Conservation (phyloP, 2,888 invertebrate species). For the Limenitis camilla region DNA sequence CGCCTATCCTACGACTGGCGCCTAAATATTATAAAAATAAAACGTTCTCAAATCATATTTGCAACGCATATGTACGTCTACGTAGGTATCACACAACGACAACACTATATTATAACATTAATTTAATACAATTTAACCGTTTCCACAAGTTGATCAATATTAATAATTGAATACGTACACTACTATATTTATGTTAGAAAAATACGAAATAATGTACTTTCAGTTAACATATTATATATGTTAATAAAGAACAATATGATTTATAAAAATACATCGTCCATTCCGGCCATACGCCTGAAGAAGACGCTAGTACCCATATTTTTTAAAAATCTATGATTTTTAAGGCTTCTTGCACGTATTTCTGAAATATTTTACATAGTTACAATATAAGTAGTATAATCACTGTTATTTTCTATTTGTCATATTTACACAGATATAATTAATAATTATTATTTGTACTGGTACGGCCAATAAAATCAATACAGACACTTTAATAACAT, state of each 20-base stretch:
- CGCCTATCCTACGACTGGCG: conserved; percentile 14
- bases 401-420: conserved; percentile 53
- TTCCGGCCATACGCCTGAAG: conserved; percentile 52
- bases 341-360: conserved; percentile 71
- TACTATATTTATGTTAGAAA: conserved; percentile 68
- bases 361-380: conserved; percentile 64
- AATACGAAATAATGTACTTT: conserved; percentile 74
- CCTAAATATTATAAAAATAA: conserved; percentile 41
- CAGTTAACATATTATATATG: conserved; percentile 73
- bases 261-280: conserved; percentile 72
- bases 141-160: conserved; percentile 60
- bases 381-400: conserved; percentile 65
- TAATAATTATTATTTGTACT: conserved; percentile 55
- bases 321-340: conserved; percentile 72
- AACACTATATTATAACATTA: conserved; percentile 34
- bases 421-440: conserved; percentile 60
- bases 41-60: conserved; percentile 62
- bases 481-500: conserved; percentile 51
- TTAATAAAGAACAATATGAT: conserved; percentile 73
- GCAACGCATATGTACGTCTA: conserved; percentile 48
- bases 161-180: conserved; percentile 55
- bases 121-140: conserved; percentile 39
- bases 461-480: conserved; percentile 63
- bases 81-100: conserved; percentile 42
- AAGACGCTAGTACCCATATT: conserved; percentile 67